Base-by-base conservation (phyloP, 2,888 invertebrate species). In the Polyploca ridens region DNA sequence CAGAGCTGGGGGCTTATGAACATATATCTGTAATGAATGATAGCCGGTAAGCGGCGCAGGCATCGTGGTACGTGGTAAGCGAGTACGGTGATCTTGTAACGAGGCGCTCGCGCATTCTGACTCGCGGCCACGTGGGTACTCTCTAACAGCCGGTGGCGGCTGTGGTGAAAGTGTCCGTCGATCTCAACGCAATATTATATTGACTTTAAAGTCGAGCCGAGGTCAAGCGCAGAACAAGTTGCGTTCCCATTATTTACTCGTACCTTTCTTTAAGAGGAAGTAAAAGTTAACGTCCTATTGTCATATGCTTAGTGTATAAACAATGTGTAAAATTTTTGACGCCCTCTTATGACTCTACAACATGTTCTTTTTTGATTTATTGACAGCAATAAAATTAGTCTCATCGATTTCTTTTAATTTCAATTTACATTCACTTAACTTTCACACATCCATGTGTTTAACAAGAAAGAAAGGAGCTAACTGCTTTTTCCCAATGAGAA, bases 221-320 rank as follows among this genome's bases (percentile, higher is more conserved):
- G 91, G 90, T 90, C 89, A 90, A 85, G 80, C 84, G 82, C 78
- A 81, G 67, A 90, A 87, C 91, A 84, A 85, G 93, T 90, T 85
- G 82, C 83, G 78, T 86, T 88, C 75, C 64, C 75, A 83, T 85
- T 87, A 83, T 84, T 81, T 81, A 81, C 80, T 78, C 87, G 86
- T 85, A 2, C 27, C 27, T 27, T 27, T 27, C 81, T 82, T 87
- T 75, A 72, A 79, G 77, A 86, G 85, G 85, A 88, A 89, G 90
- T 91, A 90, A 90, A 90, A 91, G 90, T 87, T 73, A 63, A 64
- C 68, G 57, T 60, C 65, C 66, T 66, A 76, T 72, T 76, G 65
- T 71, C 61, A 65, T 64, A 64, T 66, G 67, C 67, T 64, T 13
- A 41, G 41, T 41, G 13, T 5, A 66, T 41, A 63, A 27, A 60